phyloP scores from a whole-genome alignment of 2,888 invertebrate genomes.

The Amphimallon solstitiale region DNA sequence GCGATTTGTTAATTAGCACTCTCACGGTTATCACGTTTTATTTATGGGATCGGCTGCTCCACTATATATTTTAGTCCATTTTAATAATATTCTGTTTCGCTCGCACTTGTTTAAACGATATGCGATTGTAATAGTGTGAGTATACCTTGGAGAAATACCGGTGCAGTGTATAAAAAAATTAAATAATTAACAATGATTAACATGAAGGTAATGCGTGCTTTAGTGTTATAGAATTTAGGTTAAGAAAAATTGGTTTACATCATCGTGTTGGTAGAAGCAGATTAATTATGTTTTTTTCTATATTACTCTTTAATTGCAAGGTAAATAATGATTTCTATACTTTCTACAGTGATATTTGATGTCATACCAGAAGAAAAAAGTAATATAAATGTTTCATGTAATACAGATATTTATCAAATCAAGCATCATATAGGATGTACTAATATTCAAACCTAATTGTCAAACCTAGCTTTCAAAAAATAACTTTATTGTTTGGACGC shows the following conservation, averaged over 20 bases:
- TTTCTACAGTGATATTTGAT: too few species aligned
- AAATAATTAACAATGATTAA: constrained; percentile 31
- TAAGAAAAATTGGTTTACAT: constrained; percentile 18
- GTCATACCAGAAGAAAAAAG: too few species aligned
- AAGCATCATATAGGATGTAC: too few species aligned
- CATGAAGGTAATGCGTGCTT: constrained; percentile 11
- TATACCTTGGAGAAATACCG: constrained; percentile 21
- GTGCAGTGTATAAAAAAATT: constrained; percentile 4
- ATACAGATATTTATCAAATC: too few species aligned
- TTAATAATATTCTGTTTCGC: constrained; percentile 20
- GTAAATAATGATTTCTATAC: too few species aligned
- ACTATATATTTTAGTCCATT: constrained; percentile 31
- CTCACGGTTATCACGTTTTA: constrained; percentile 39
- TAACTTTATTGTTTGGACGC: too few species aligned
- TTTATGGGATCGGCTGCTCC: constrained; percentile 36
- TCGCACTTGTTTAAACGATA: not conserved
- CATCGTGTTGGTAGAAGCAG: not conserved
- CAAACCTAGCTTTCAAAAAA: too few species aligned
- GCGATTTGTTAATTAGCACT: constrained; percentile 62
- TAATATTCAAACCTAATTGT: too few species aligned
- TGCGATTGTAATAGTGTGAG: not conserved
- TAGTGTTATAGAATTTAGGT: not conserved
- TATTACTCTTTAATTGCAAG: too few species aligned
- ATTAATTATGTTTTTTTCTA: not conserved
- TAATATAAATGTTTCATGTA: too few species aligned